These are phyloP conservation scores for Stenopsyche tienmushanensis DNA, from an alignment of 1,140 invertebrate species.

Conservation along the genomic window DNA sequence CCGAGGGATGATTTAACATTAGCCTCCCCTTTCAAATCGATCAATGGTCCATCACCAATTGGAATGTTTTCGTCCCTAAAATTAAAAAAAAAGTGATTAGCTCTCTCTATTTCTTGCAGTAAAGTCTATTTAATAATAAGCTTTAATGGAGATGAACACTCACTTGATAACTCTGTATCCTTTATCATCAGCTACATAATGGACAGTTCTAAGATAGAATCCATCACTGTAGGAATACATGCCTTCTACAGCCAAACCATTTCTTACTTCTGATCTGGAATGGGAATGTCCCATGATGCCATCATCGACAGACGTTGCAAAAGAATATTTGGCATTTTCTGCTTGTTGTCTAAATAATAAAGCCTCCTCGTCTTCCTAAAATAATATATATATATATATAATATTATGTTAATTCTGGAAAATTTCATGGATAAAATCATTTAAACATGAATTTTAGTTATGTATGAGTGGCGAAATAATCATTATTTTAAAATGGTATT, in stretches of 20 bases:
- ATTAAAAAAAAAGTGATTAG: conserved; percentile 18
- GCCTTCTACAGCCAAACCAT: conserved; percentile 52
- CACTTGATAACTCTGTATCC: conserved; percentile 56
- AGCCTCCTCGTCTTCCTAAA: conserved; percentile 27
- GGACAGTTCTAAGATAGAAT: conserved; percentile 52
- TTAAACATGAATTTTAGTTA: neutral
- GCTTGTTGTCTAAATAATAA: conserved; percentile 33
- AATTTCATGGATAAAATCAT: too few relatives aligned
- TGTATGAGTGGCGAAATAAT: neutral
- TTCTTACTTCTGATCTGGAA: conserved; percentile 50
- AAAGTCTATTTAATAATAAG: too few relatives aligned
- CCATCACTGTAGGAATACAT: conserved; percentile 59
- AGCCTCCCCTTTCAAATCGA: conserved; percentile 53
- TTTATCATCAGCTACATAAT: conserved; percentile 57
- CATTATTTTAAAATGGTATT: neutral
- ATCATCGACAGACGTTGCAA: conserved; percentile 52
- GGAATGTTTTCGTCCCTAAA: conserved; percentile 52
- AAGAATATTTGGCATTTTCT: conserved; percentile 48
- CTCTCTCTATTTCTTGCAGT: too few relatives aligned
- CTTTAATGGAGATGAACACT: conserved; percentile 39
- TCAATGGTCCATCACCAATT: conserved; percentile 53
- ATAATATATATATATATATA: neutral
- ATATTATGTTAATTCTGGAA: too few relatives aligned
- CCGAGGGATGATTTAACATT: conserved; percentile 50
- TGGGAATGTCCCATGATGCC: conserved; percentile 53